phyloP scores from a whole-genome alignment of 2,113 vertebrate genomes.

The Anolis sagrei region DNA sequence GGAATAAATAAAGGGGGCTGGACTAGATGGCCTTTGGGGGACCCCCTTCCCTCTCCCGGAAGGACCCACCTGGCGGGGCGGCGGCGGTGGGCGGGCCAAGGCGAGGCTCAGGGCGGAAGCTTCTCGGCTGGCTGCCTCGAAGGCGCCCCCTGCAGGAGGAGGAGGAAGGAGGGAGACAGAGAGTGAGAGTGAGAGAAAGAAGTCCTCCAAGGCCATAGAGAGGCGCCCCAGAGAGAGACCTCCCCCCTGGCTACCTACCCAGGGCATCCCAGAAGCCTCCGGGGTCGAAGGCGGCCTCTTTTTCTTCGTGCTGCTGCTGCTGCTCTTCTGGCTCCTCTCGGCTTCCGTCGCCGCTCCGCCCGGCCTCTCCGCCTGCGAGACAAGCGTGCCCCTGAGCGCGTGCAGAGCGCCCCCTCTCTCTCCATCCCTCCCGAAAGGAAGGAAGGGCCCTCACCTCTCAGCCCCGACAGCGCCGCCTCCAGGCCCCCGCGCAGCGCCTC shows the following conservation, averaged over 20 bases:
- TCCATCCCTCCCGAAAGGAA: neutral
- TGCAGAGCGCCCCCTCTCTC: neutral
- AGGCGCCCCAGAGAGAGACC: neutral
- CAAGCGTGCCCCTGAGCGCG: neutral
- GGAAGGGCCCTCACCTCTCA: constrained; percentile 78
- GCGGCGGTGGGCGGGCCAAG: constrained; percentile 81
- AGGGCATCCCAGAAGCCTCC: constrained; percentile 87
- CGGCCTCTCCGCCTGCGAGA: constrained; percentile 3
- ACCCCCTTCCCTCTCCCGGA: neutral
- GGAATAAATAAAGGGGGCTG: too few species aligned
- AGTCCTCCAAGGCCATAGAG: too few species aligned
- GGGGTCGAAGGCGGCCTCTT: constrained; percentile 83
- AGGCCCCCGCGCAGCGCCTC: constrained; percentile 75
- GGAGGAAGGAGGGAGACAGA: neutral
- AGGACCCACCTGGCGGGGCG: constrained; percentile 81
- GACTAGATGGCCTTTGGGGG: too few species aligned
- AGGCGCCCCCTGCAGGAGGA: constrained; percentile 70
- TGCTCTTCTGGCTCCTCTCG: constrained; percentile 46
- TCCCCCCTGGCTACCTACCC: constrained; percentile 65
- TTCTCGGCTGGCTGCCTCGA: constrained; percentile 82
- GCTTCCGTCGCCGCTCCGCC: constrained; percentile 84
- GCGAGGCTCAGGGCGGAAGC: constrained; percentile 88
- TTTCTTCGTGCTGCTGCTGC: constrained; percentile 77
- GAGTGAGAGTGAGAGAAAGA: neutral
- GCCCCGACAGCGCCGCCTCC: constrained; percentile 73